Base-by-base conservation (phyloP, 2,888 invertebrate species). In the Teleogryllus oceanicus region DNA sequence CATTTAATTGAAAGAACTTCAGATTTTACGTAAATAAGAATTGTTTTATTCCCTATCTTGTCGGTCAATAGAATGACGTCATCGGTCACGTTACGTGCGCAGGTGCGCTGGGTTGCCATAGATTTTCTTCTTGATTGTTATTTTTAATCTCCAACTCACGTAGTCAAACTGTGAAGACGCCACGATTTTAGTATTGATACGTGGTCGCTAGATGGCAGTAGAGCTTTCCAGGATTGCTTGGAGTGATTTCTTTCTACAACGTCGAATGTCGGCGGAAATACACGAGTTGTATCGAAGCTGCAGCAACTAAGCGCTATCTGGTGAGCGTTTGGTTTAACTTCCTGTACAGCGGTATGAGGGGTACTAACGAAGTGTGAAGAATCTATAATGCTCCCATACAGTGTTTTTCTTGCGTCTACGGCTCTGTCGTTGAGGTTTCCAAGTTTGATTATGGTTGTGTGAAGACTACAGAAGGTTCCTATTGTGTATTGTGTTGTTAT, bases 31-130 rank as follows among this genome's bases (percentile, higher is more conserved):
- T 37, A 37, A 37, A 37, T 37, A 37, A 37, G 24, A 37, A 37
- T 37, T 62, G 18, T 62, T 62, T 62, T 62, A 37, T 77, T 77
- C 49, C 79, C 78, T 74, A 74, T 80, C 77, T 80, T 79, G 76
- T 81, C 81, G 82, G 79, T 83, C 83, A 83, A 82, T 83, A 83
- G 77, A 49, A 75, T 83, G 83, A 83, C 82, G 83, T 83, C 83
- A 83, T 77, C 78, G 78, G 78, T 82, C 80, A 81, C 80, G 80
- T 81, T 80, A 81, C 80, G 79, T 82, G 82, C 82, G 82, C 83
- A 83, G 82, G 83, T 83, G 83, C 82, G 80, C 78, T 75, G 79
- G 79, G 80, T 79, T 79, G 76, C 79, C 82, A 82, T 82, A 81
- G 82, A 82, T 82, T 82, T 82, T 82, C 82, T 80, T 81, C 77